Base-by-base conservation (phyloP, 2,797 vertebrate species). In the Sebastolobus alascanus region DNA sequence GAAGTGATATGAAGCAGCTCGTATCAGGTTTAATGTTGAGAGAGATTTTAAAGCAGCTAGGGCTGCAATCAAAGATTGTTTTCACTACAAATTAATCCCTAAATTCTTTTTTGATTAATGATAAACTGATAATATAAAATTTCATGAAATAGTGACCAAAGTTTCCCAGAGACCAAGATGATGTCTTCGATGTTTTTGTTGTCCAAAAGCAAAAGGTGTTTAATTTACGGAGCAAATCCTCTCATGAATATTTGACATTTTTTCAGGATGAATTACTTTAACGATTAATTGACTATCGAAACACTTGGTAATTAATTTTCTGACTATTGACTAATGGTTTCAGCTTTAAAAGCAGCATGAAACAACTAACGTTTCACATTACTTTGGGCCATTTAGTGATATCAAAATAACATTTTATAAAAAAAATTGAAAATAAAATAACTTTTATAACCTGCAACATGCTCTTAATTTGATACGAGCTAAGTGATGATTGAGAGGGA, bases 21-120 rank as follows among this genome's bases (percentile, higher is more conserved):
- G 1, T 56, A 58, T 80, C 59, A 61, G 46, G 61, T 82, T 77
- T 38, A 77, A 73, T 46, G 56, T 43, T 43, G 9, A 64, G 46
- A 4, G 11, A 35, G 4, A 5, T 70, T 58, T 31, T 59, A 22
- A 50, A 71, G 10, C 13, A 65, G 38, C 59, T 16, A 25, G 0
- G 2, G 55, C 31, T 60, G 8, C 3, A 72, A 35, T 9, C n/a
- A 65, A 8, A 4, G 4, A 3, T 4, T 6, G 22, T 22, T 66
- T 66, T 43, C 20, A 54, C 31, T 10, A 25, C 2, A 2, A 0
- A 14, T 37, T 52, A 13, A 43, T 55, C 58, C 10, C 29, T 13
- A 5, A 46, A 3, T 75, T 4, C 5, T 1, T 60, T 37, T 35
- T 25, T 61, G 4, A 8, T 68, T n/a, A 22, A 18, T 58, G 3